Percentiles rank a stretch among this genome's conserved stretches.
phyloP scores from a whole-genome alignment of 2,113 vertebrate genomes.

The Muntiacus muntjak region DNA sequence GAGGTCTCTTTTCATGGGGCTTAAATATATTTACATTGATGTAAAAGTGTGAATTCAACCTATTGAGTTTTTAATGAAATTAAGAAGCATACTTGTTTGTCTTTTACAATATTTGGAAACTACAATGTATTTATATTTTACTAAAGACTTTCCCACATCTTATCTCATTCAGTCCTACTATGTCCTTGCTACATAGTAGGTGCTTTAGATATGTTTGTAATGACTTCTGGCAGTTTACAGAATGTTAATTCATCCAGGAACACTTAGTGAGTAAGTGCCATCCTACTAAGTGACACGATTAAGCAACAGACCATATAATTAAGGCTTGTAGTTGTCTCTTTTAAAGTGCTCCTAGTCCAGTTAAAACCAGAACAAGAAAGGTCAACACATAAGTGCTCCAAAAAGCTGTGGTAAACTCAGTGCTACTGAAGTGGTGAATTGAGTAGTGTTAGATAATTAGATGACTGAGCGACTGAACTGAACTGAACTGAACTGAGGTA shows the following conservation, averaged over 20 bases:
- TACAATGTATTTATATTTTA: neutral
- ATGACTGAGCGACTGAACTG: no score
- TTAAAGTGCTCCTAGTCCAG: neutral
- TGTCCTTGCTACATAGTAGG: neutral
- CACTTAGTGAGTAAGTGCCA: neutral
- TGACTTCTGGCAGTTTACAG: neutral
- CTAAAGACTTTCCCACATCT: neutral
- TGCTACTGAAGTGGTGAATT: fast-evolving
- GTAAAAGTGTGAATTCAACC: neutral
- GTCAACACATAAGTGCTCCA: neutral
- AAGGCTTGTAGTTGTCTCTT: neutral
- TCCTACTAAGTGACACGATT: neutral
- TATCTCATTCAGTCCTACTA: neutral
- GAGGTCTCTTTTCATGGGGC: neutral
- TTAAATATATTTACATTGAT: neutral
- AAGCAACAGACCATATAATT: neutral
- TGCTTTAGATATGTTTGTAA: neutral
- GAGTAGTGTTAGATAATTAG: no score
- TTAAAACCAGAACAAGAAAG: neutral
- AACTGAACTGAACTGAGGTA: no score
- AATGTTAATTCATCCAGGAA: neutral
- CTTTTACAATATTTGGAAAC: neutral
- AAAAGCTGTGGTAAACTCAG: neutral
- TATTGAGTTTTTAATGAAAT: neutral
- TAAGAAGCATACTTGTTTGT: neutral